These are phyloP conservation scores for Furcula furcula DNA, from an alignment of 2,888 invertebrate species.

Conservation along the genomic window DNA sequence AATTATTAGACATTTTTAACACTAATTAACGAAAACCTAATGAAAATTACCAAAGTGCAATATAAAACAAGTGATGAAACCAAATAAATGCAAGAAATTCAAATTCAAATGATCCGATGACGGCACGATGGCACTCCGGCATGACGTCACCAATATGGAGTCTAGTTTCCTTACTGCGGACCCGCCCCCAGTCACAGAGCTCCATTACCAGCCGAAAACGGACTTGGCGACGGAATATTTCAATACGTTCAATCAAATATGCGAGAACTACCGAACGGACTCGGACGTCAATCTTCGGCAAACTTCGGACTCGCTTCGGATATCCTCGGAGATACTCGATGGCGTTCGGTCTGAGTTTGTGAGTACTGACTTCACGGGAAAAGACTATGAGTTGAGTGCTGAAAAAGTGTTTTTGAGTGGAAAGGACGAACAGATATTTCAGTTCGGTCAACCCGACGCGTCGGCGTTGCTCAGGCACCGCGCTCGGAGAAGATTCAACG, in stretches of 20 bases:
- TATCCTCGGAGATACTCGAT: slow-evolving; percentile 67
- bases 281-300: slow-evolving; percentile 60
- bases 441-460: slow-evolving; percentile 83
- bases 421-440: slow-evolving; percentile 68
- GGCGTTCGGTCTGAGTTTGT: slow-evolving; percentile 53
- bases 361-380: slow-evolving; percentile 42
- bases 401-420: slow-evolving; percentile 65
- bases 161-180: slow-evolving; percentile 76
- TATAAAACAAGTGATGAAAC: slow-evolving; percentile 48
- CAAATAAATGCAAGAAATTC: slow-evolving; percentile 59
- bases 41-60: slow-evolving; percentile 5
- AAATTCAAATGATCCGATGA: slow-evolving; percentile 54
- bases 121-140: slow-evolving; percentile 56
- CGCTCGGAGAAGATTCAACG: slow-evolving; percentile 67
- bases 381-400: slow-evolving; percentile 29
- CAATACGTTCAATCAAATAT: slow-evolving; percentile 74
- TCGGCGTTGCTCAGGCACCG: slow-evolving; percentile 77
- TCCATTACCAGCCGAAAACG: slow-evolving; percentile 56
- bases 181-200: slow-evolving; percentile 78
- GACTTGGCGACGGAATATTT: slow-evolving; percentile 72
- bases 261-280: slow-evolving; percentile 65
- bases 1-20: too few relatives aligned
- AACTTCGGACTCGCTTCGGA: slow-evolving; percentile 63
- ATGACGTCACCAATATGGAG: slow-evolving; percentile 69
- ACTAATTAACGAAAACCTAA: not conserved